These are phyloP conservation scores for Siniperca chuatsi DNA, from an alignment of 2,113 vertebrate genomes.

Conservation along the genomic window DNA sequence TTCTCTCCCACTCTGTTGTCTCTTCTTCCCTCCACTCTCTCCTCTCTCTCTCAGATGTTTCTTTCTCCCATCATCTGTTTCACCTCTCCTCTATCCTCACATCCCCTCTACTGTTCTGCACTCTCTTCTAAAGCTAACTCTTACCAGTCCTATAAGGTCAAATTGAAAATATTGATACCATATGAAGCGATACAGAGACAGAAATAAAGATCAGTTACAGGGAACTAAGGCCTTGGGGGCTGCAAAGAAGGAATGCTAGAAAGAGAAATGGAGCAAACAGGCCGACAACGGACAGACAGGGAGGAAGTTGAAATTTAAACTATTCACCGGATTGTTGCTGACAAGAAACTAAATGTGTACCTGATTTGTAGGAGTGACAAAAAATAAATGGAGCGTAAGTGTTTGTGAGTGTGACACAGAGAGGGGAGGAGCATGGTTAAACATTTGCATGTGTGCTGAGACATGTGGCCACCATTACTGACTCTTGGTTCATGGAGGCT, in stretches of 20 bases:
- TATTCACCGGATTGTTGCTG: slow-evolving; percentile 17
- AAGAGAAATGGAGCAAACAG: slow-evolving; percentile 41
- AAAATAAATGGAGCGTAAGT: slow-evolving; percentile 38
- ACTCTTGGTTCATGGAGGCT: slow-evolving; percentile 45
- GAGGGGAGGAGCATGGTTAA: slow-evolving; percentile 58
- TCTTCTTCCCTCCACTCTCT: slow-evolving; percentile 2
- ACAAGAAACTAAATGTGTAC: slow-evolving; percentile 22
- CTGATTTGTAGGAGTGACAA: slow-evolving; percentile 35
- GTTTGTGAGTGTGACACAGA: slow-evolving; percentile 43
- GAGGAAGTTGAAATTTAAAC: slow-evolving; percentile 23
- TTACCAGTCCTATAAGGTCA: slow-evolving; percentile 33
- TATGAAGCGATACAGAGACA: slow-evolving; percentile 50
- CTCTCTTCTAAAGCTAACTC: slow-evolving; percentile 12
- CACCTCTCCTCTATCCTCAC: slow-evolving; percentile 39
- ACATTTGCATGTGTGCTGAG: slow-evolving; percentile 75
- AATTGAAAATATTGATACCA: slow-evolving; percentile 48
- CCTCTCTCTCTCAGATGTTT: slow-evolving; percentile 11
- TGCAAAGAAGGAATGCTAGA: slow-evolving; percentile 42
- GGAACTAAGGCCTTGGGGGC: slow-evolving; percentile 32
- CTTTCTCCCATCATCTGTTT: slow-evolving; percentile 35
- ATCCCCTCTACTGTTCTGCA: slow-evolving; percentile 17
- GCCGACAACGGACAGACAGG: neutral
- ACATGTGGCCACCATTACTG: slow-evolving; percentile 76
- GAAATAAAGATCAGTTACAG: slow-evolving; percentile 48
- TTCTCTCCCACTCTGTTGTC: slow-evolving; percentile 42